Conservation (phyloP, 2,888 invertebrate genomes). For the Tetragonisca angustula region DNA sequence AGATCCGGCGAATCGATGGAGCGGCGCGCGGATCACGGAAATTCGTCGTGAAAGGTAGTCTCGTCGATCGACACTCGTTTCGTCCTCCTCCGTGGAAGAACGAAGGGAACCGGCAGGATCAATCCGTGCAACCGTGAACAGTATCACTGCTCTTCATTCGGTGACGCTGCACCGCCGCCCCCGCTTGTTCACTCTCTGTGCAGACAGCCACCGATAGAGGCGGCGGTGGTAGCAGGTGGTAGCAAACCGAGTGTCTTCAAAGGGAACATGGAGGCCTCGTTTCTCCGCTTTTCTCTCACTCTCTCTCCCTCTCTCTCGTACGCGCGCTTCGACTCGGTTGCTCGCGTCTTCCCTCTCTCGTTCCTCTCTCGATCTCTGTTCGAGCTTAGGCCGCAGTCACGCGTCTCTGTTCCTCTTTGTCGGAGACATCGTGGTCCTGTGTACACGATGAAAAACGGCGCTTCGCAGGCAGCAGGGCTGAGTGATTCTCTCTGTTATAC, state of each 20-base stretch:
- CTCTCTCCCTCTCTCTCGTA: background rate
- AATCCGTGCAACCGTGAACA: constrained; percentile 59
- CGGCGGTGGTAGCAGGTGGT: constrained; percentile 50
- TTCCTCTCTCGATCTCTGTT: background rate
- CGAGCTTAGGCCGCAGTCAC: background rate
- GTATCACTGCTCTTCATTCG: constrained; percentile 64
- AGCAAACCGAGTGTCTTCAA: constrained; percentile 48
- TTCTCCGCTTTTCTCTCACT: constrained; percentile 16
- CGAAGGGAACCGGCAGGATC: constrained; percentile 27
- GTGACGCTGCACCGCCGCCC: constrained; percentile 39
- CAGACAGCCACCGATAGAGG: constrained; percentile 46
- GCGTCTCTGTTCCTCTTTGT: background rate
- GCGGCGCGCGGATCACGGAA: constrained; percentile 11
- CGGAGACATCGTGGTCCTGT: background rate
- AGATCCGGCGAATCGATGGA: background rate
- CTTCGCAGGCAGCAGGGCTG: background rate
- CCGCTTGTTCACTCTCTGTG: constrained; percentile 46
- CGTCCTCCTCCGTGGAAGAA: background rate
- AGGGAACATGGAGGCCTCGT: constrained; percentile 46
- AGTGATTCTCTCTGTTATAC: background rate
- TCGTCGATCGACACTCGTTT: background rate
- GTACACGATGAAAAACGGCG: background rate
- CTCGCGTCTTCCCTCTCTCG: no score
- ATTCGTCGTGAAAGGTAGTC: constrained; percentile 8
- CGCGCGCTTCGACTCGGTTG: background rate